Evolutionary conservation across 53 echinoderm and acorn worm species (phyloP), one percentile per base, ranked within the genome.

Genomic region (Paracentrotus lividus): DNA sequence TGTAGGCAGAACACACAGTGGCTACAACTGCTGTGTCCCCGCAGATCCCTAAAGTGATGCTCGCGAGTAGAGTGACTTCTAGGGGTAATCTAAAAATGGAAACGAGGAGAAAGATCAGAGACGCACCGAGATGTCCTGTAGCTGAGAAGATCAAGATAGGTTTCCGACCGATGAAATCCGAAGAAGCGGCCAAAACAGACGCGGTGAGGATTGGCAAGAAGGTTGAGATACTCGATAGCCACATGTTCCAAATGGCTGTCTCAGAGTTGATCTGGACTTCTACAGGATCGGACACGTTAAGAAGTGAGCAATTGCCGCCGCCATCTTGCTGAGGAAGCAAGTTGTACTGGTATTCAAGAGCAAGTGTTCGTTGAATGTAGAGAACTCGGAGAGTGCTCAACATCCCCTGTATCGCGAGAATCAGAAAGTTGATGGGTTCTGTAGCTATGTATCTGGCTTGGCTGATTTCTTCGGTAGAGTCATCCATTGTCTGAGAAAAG

Each of bases 351-450:
- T 91, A 91, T 0, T 32, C 47, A n/a, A 44, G 40, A 0, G 93
- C 85, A 18, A 95, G 67, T 52, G 86, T 81, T 24, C 85, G 34
- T 86, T 87, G 86, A 5, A 85, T 86, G 87, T 95, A 95, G 26
- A 90, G 87, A 1, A 76, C 87, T 21, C 94, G 77, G 9, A 95
- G 88, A 12, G 95, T 94, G 61, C 56, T 86, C 75, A 90, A 49
- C n/a, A 90, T 94, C 3, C 93, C 95, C 43, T 95, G 95, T 5
- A 95, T 92, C 5, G 59, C 69, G 24, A 95, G 87, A 1, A 95
- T 18, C 12, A 95, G 88, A 49, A 95, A 95, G 10, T 86, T 45
- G 42, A 95, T 86, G 5, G 95, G 95, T 64, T 95, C 95, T 8
- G 90, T 61, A 36, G 93, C 85, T 55, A 95, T 59, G 58, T 56